These are phyloP conservation scores for Tapera naevia DNA, from an alignment of 2,797 vertebrate genomes.

Conservation along the genomic window DNA sequence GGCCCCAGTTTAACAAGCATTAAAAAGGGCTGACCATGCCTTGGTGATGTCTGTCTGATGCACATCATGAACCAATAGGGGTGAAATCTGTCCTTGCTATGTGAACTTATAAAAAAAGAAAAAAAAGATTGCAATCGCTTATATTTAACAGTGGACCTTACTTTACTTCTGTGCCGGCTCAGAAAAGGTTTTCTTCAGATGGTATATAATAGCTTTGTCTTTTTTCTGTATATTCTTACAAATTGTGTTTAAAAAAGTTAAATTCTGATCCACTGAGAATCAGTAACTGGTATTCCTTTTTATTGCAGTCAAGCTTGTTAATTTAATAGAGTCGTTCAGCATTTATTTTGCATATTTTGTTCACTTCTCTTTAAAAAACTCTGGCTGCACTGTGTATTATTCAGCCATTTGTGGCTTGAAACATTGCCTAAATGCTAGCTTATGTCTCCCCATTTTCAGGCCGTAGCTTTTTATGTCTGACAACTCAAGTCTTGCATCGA, in stretches of 20 bases:
- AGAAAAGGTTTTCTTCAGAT: neutral
- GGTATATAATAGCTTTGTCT: neutral
- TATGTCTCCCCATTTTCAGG: slow-evolving; percentile 33
- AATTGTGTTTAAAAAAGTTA: neutral
- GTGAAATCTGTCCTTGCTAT: neutral
- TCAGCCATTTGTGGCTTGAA: slow-evolving; percentile 52
- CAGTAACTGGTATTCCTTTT: neutral
- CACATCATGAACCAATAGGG: neutral
- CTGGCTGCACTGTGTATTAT: neutral
- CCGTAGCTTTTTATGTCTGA: slow-evolving; percentile 13
- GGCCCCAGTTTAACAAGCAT: neutral
- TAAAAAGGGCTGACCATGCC: neutral
- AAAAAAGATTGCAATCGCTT: neutral
- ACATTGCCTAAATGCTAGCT: slow-evolving; percentile 26
- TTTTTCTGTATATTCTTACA: neutral
- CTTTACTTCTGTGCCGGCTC: neutral
- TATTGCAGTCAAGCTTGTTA: neutral
- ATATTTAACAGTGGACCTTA: neutral
- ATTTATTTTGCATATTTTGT: neutral
- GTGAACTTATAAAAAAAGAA: neutral
- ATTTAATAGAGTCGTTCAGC: neutral
- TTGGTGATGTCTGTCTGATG: neutral
- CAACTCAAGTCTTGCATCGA: slow-evolving; percentile 31
- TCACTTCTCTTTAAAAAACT: slow-evolving; percentile 7
- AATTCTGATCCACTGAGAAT: neutral